Evolutionary conservation across 2,797 vertebrate genomes (phyloP), one percentile per base, ranked within the genome.

Genomic region (Paguma larvata): DNA sequence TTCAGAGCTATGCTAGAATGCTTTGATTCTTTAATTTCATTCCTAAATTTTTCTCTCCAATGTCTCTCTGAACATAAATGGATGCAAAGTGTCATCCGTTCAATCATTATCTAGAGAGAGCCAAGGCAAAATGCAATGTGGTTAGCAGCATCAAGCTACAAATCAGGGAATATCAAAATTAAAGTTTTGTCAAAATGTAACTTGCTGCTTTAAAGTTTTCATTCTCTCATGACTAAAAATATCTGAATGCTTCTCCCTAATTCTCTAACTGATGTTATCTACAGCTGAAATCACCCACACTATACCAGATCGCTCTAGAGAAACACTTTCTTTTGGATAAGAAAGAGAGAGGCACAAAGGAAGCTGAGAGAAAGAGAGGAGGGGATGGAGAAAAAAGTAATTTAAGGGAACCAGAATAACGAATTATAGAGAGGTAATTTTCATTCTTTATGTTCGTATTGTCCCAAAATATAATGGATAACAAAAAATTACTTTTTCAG

Each of bases 21-120:
- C 53, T 92, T 79, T 73, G 4, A 77, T 77, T 87, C 25, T 68
- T 85, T 82, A 91, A 90, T 84, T 8, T 41, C 88, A 72, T 89
- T 85, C 18, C 73, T 38, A 48, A 85, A 56, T 13, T n/a, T n/a
- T 82, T 79, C 86, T 68, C 38, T 12, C 16, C 27, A 77, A 85
- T 79, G 15, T 62, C 84, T 80, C 30, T 91, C 13, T 85, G 32
- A 90, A 56, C 10, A 56, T 85, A 92, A 89, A 77, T 70, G 10
- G 34, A 78, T 65, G 1, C 8, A 38, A 93, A 94, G 21, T 85
- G 30, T 67, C 87, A 51, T 59, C 32, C 25, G 44, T 80, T 51
- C 88, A 95, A 23, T 13, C 3, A 46, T 67, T 30, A 75, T 59
- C 16, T 34, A 83, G 67, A 92, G 23, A 84, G 86, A 78, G 19